Conservation (phyloP, 1,140 invertebrate genomes). For the Pseudomyrmex flavicornis region DNA sequence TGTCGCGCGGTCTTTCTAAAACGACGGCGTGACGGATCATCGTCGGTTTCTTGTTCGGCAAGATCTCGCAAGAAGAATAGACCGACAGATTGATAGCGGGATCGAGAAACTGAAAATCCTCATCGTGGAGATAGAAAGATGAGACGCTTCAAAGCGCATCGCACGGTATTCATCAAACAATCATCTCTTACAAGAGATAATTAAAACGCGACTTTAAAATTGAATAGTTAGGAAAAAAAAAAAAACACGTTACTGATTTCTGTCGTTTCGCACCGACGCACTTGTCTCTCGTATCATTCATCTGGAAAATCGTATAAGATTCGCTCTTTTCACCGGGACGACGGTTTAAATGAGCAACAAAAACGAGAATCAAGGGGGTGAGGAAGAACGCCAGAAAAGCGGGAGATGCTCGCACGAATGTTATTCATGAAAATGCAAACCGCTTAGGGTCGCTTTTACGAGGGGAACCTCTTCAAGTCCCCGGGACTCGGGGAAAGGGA, state of each 20-base stretch:
- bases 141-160: conserved; percentile 34
- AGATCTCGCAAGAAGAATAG: conserved; percentile 42
- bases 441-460: conserved; percentile 47
- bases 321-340: not conserved
- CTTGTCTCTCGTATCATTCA: not conserved
- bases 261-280: not conserved
- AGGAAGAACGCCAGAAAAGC: conserved; percentile 17
- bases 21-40: too few species aligned
- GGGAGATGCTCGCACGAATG: conserved; percentile 14
- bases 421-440: conserved; percentile 59
- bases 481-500: not conserved
- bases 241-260: not conserved
- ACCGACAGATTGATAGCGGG: conserved; percentile 5
- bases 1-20: too few species aligned
- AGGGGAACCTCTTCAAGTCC: conserved; percentile 15
- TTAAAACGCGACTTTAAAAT: not conserved
- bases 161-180: conserved; percentile 1
- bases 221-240: not conserved
- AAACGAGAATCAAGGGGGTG: conserved; percentile 8
- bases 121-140: not conserved
- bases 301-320: not conserved
- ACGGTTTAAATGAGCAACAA: conserved; percentile 27
- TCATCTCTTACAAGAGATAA: not conserved
- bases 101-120: not conserved
- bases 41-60: conserved; percentile 17